phyloP scores from a whole-genome alignment of 2,888 invertebrate genomes.

The Drosophila testacea region DNA sequence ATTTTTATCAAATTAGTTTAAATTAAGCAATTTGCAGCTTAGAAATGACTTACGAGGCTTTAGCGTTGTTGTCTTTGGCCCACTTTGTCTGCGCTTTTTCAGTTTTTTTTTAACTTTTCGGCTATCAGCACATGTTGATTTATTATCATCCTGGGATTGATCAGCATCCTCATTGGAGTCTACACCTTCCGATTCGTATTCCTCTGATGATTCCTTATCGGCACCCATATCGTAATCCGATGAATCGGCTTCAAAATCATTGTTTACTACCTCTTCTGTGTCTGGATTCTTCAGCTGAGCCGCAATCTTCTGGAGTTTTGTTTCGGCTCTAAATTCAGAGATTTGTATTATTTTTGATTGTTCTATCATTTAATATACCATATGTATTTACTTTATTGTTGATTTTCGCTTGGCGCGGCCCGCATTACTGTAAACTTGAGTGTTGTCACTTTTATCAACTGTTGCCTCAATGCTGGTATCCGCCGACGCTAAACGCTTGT shows the following conservation, averaged over 20 bases:
- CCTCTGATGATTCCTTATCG: constrained; percentile 65
- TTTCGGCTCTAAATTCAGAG: constrained; percentile 76
- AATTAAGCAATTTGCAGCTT: background rate
- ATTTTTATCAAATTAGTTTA: background rate
- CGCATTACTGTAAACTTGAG: constrained; percentile 67
- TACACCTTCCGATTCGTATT: constrained; percentile 63
- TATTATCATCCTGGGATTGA: background rate
- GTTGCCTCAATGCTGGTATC: background rate
- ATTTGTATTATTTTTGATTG: background rate
- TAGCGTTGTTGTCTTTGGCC: background rate
- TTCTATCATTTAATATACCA: background rate
- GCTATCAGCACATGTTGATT: background rate
- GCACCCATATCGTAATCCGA: constrained; percentile 71
- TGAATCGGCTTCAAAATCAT: constrained; percentile 60
- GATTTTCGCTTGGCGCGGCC: constrained; percentile 82
- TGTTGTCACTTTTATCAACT: background rate
- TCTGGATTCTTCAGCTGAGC: constrained; percentile 39
- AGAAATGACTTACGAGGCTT: background rate
- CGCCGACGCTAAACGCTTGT: constrained; percentile 2
- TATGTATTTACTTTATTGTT: constrained; percentile 74
- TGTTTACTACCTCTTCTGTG: background rate
- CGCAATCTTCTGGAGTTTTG: constrained; percentile 73
- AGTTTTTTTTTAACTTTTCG: too few relatives aligned
- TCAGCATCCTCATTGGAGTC: constrained; percentile 58
- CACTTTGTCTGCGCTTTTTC: background rate